Percentiles rank a stretch among this genome's conserved stretches.
Evolutionary conservation across 1,140 invertebrate genomes (phyloP).

Genomic region (Homarus americanus): DNA sequence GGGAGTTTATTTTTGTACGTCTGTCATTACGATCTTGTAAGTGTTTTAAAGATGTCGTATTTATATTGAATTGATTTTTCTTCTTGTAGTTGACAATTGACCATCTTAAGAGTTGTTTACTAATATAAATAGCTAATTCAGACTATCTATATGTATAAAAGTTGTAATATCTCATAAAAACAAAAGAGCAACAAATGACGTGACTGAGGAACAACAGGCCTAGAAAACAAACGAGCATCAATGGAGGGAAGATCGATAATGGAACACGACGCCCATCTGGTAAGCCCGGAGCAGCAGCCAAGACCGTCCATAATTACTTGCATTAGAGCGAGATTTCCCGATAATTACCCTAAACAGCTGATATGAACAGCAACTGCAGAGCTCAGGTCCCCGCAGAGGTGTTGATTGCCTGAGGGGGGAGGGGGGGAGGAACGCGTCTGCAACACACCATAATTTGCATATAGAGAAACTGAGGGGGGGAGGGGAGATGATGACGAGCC

Average conservation of each 20-base stretch:
- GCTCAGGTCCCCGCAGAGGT: constrained; percentile 70
- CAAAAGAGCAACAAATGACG: too few relatives aligned
- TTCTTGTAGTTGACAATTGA: too few relatives aligned
- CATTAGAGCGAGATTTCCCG: constrained; percentile 67
- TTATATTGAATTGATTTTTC: too few relatives aligned
- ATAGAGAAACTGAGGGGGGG: constrained; percentile 35
- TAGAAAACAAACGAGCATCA: constrained; percentile 6
- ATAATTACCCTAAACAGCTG: constrained; percentile 70
- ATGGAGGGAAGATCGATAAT: constrained; percentile 30
- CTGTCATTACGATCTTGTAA: too few relatives aligned
- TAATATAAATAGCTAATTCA: too few relatives aligned
- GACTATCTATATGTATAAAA: too few relatives aligned
- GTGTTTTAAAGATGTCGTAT: too few relatives aligned
- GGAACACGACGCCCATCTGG: constrained; percentile 15
- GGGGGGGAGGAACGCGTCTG: neutral
- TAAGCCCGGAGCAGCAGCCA: constrained; percentile 25
- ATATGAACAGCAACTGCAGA: constrained; percentile 69
- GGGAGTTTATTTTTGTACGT: too few relatives aligned
- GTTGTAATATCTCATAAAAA: too few relatives aligned
- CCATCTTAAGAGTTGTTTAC: too few relatives aligned
- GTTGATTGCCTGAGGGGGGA: constrained; percentile 53
- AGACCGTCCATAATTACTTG: constrained; percentile 59
- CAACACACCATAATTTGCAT: constrained; percentile 50
- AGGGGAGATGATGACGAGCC: neutral
- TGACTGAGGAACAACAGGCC: neutral